Evolutionary conservation across 2,888 invertebrate genomes (phyloP).

Genomic region (Lysandra coridon): DNA sequence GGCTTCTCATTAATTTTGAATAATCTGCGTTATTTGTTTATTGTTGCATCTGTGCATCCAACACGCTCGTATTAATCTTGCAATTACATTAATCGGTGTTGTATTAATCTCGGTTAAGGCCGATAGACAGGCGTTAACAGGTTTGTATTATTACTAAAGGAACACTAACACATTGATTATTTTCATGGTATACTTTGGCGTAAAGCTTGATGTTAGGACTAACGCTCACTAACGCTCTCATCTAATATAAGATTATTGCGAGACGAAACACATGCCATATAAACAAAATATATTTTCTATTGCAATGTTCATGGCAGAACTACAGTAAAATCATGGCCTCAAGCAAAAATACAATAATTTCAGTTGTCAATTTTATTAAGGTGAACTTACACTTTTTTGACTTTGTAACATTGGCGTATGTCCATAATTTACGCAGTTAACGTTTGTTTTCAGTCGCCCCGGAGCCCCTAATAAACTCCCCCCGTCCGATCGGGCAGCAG

Average conservation of each 20-base stretch:
- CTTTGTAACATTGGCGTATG: too few species aligned
- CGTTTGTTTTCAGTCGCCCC: slow-evolving; percentile 75
- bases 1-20: slow-evolving; percentile 45
- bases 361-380: too few species aligned
- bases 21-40: slow-evolving; percentile 22
- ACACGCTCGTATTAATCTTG: background rate
- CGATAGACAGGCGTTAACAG: background rate
- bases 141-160: background rate
- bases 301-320: too few species aligned
- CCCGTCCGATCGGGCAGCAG: slow-evolving; percentile 83
- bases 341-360: too few species aligned
- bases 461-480: slow-evolving; percentile 76
- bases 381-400: too few species aligned
- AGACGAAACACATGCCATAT: too few species aligned
- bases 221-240: too few species aligned
- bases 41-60: background rate
- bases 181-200: background rate
- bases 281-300: too few species aligned
- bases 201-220: too few species aligned
- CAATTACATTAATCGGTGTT: slow-evolving; percentile 14
- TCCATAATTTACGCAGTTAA: background rate
- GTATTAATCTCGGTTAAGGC: background rate
- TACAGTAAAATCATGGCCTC: too few species aligned
- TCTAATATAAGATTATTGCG: too few species aligned
- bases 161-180: background rate